Evolutionary conservation across 2,888 invertebrate genomes (phyloP).

Genomic region (Tachina fera): DNA sequence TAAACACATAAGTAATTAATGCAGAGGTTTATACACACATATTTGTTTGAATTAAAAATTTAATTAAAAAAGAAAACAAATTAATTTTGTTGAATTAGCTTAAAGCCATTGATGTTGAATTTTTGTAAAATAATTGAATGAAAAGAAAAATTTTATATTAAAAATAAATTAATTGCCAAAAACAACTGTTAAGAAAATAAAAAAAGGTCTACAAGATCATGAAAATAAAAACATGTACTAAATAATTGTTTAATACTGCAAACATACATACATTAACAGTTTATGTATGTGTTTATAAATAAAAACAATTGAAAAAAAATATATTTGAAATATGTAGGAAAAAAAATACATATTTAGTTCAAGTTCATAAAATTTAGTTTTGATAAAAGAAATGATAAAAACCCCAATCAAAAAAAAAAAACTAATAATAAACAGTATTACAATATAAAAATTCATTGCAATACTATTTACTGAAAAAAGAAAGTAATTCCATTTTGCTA

Average conservation of each 20-base stretch:
- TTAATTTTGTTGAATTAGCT: conserved; percentile 67
- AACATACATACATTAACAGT: conserved; percentile 21
- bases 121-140: conserved; percentile 56
- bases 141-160: conserved; percentile 63
- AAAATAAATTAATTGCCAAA: conserved; percentile 61
- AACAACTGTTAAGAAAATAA: conserved; percentile 49
- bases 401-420: conserved; percentile 14
- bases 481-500: neutral
- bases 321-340: conserved; percentile 4
- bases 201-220: conserved; percentile 68
- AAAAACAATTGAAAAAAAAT: conserved; percentile 36
- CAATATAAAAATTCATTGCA: conserved; percentile 32
- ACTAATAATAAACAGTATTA: conserved; percentile 54
- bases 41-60: conserved; percentile 60
- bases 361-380: conserved; percentile 58
- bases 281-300: conserved; percentile 64
- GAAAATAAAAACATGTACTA: conserved; percentile 48
- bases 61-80: conserved; percentile 40
- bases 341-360: conserved; percentile 27
- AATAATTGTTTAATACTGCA: conserved; percentile 46
- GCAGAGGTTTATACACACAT: conserved; percentile 10
- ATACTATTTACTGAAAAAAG: neutral
- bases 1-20: conserved; percentile 35
- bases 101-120: conserved; percentile 71
- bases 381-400: conserved; percentile 33